Base-by-base conservation (phyloP, 2,113 vertebrate species). In the Clarias batrachus region DNA sequence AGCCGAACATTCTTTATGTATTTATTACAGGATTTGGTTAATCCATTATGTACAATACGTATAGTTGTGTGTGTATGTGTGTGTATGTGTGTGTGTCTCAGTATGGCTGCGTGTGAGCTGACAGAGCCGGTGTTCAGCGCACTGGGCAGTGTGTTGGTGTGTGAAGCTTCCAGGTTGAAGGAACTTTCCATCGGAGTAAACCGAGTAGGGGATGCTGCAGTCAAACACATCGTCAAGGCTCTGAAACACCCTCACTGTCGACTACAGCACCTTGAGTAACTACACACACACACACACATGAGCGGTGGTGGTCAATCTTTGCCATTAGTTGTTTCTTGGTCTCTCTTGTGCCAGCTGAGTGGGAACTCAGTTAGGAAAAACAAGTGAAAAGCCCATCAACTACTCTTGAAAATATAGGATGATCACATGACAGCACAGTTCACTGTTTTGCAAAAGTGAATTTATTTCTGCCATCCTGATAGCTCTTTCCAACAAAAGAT, bases 201-300 rank as follows among this genome's bases (percentile, higher is more conserved):
- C 85, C 3, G 81, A 13, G 92, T 94, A 0, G 93, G 92, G 41
- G 91, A 95, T 52, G 8, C 85, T 16, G 94, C 91, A 23, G 92
- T 90, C 23, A 93, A 92, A 91, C 88, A 91, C 90, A 88, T 95
- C 2, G 93, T 88, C 92, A 90, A 91, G 11, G 94, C 93, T 30
- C 57, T 95, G 73, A 86, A 86, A 84, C 91, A 94, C 87, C 88
- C 90, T 65, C 86, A 19, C 63, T 95, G 93, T 83, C 87, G 84
- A 52, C 84, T 95, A 65, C 92, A 95, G 68, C 88, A 94, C 12
- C 91, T 95, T 21, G 90, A 94, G 95, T 95, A 74, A 93, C 16
- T 14, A 17, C 27, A 60, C 21, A 4, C 41, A 60, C n/a, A 77
- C 52, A 57, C 48, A 84, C 25, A 56, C 59, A 66, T 19, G 6